Conservation (phyloP, 1,140 invertebrate genomes). For the Sitobion miscanthi region DNA sequence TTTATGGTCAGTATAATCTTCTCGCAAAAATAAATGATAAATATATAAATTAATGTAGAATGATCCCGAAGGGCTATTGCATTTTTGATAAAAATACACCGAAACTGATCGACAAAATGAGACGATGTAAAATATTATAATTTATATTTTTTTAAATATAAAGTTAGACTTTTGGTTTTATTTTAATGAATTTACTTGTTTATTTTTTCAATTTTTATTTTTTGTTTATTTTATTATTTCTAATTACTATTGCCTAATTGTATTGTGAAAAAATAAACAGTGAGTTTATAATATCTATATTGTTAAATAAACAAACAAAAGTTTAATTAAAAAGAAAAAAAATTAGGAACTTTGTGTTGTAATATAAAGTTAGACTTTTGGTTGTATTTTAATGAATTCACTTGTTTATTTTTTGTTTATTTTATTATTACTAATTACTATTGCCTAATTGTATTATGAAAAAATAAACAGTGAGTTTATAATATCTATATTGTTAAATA, state of each 20-base stretch:
- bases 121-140: neutral
- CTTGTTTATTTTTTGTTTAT: neutral
- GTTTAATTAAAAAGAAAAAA: no score
- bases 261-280: neutral
- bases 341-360: no score
- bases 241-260: neutral
- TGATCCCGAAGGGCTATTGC: neutral
- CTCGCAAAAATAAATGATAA: neutral
- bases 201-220: neutral
- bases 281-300: neutral
- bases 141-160: neutral
- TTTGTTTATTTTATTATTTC: neutral
- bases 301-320: no score
- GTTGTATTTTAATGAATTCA: neutral
- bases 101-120: neutral
- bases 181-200: neutral
- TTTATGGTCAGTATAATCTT: neutral
- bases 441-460: neutral
- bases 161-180: neutral
- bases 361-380: neutral
- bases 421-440: neutral
- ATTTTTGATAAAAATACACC: neutral
- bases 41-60: neutral
- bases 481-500: neutral
- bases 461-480: neutral